These are phyloP conservation scores for Acanthosoma haemorrhoidale DNA, from an alignment of 2,888 invertebrate species.

Conservation along the genomic window DNA sequence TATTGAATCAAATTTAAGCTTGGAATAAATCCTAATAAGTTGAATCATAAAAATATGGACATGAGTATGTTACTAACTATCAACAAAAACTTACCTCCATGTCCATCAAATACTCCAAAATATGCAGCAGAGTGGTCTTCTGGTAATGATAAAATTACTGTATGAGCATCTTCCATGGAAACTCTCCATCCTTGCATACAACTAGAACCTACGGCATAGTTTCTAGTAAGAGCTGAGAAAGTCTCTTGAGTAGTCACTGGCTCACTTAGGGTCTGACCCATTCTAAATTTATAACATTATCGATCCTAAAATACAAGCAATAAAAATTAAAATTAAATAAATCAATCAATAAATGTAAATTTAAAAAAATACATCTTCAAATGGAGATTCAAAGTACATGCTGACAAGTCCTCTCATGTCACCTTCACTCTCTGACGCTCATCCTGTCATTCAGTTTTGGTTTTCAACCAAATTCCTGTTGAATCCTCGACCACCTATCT, in stretches of 20 bases:
- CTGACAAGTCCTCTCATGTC: too few relatives aligned
- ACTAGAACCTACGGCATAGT: slow-evolving; percentile 81
- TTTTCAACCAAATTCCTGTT: too few relatives aligned
- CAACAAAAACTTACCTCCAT: too few relatives aligned
- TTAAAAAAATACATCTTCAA: neutral
- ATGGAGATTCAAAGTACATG: too few relatives aligned
- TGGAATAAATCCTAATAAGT: too few relatives aligned
- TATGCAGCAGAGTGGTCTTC: slow-evolving; percentile 90
- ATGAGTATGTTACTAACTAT: too few relatives aligned
- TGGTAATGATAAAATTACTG: slow-evolving; percentile 85
- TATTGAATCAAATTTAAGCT: too few relatives aligned
- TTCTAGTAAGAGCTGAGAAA: slow-evolving; percentile 68
- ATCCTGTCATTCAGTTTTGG: too few relatives aligned
- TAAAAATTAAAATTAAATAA: neutral
- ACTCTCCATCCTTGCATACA: slow-evolving; percentile 99
- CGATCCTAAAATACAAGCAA: neutral
- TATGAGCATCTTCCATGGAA: slow-evolving; percentile 99
- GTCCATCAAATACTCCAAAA: slow-evolving; percentile 96
- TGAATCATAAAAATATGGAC: too few relatives aligned
- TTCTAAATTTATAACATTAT: slow-evolving; percentile 46
- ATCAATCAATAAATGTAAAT: neutral
- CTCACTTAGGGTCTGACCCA: slow-evolving; percentile 97
- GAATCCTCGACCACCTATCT: too few relatives aligned
- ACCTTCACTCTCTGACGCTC: too few relatives aligned
- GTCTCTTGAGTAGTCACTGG: slow-evolving; percentile 89